Conservation (phyloP, 2,797 vertebrate species). For the Smutsia gigantea region DNA sequence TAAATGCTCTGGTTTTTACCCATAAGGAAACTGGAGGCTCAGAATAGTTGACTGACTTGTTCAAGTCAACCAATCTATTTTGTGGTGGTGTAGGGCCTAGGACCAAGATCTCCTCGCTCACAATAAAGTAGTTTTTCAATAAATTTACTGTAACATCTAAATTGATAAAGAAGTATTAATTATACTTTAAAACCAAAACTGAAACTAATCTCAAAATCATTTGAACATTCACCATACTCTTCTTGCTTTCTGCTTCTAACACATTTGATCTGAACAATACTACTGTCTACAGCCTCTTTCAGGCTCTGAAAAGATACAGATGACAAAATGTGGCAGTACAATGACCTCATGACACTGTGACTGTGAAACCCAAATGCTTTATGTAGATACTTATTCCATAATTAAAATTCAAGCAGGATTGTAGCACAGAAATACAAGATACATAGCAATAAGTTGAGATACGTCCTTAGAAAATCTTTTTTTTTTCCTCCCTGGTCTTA, state of each 20-base stretch:
- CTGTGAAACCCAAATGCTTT: constrained; percentile 37
- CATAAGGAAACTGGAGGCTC: background rate
- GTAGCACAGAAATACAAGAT: constrained; percentile 30
- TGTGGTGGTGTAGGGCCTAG: background rate
- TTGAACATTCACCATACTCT: background rate
- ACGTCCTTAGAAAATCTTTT: background rate
- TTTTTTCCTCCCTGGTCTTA: background rate
- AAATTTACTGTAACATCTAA: constrained; percentile 15
- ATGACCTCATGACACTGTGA: background rate
- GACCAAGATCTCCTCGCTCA: background rate
- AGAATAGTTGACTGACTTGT: background rate
- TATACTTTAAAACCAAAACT: background rate
- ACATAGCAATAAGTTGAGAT: background rate
- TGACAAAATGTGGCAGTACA: background rate
- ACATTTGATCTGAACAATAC: background rate
- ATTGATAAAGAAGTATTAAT: background rate
- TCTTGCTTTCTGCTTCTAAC: background rate
- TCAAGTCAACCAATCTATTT: background rate
- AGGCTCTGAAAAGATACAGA: constrained; percentile 10
- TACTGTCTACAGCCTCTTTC: background rate
- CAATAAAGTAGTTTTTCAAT: background rate
- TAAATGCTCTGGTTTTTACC: background rate
- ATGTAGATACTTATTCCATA: constrained; percentile 20
- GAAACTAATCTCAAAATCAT: constrained; percentile 35
- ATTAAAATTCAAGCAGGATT: constrained; percentile 28